Conservation (phyloP, 1,140 invertebrate genomes). For the Theocolax elegans region DNA sequence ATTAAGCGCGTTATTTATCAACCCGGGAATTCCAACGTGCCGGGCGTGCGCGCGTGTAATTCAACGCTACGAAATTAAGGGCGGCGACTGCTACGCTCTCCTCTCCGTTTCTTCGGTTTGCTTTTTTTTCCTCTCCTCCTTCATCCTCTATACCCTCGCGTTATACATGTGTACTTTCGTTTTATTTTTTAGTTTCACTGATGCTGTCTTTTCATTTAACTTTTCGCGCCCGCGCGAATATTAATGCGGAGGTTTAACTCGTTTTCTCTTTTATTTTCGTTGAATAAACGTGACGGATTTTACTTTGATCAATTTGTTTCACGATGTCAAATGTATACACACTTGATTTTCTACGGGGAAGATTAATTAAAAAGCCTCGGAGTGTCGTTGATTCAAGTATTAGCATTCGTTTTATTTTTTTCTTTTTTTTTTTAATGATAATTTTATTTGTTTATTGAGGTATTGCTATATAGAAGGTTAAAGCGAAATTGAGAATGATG, state of each 20-base stretch:
- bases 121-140: constrained; percentile 6
- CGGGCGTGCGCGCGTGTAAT: constrained; percentile 42
- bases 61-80: constrained; percentile 27
- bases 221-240: background rate
- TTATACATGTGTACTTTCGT: background rate
- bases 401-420: background rate
- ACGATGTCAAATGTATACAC: too few species aligned
- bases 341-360: too few species aligned
- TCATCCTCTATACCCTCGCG: background rate
- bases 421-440: constrained; percentile 10
- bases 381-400: too few species aligned
- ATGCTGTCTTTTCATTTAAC: background rate
- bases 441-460: background rate
- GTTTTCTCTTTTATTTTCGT: too few species aligned
- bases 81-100: background rate
- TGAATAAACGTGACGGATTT: too few species aligned
- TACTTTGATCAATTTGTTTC: too few species aligned
- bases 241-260: too few species aligned
- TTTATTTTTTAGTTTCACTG: background rate
- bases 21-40: constrained; percentile 23
- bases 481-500: background rate
- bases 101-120: background rate
- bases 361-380: too few species aligned
- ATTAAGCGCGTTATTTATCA: constrained; percentile 54
- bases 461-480: background rate